Percentiles rank a stretch among this genome's conserved stretches.
Evolutionary conservation across 2,797 vertebrate species (phyloP).

Genomic region (Malacoraja senta): DNA sequence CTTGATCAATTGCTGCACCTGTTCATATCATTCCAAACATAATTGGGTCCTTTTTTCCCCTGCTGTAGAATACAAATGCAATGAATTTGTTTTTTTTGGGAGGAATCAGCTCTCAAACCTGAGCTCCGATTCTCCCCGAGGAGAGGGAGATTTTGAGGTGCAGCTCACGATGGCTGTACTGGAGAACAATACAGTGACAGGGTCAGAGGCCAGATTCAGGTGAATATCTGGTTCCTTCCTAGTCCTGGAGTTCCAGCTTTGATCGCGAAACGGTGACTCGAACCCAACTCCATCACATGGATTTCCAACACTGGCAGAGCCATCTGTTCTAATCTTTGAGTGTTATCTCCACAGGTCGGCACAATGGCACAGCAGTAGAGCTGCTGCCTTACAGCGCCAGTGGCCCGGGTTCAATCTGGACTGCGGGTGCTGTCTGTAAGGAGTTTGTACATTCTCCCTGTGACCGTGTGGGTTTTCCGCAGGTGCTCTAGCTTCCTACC

Average conservation of each 20-base stretch:
- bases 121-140: not conserved
- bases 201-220: not conserved
- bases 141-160: not conserved
- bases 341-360: not conserved
- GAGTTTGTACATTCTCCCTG: too few species aligned
- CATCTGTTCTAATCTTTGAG: not conserved
- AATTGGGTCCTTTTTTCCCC: not conserved
- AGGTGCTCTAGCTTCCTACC: too few species aligned
- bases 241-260: not conserved
- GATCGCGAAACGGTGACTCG: not conserved
- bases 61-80: not conserved
- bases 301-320: not conserved
- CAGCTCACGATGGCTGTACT: not conserved
- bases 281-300: not conserved
- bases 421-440: too few species aligned
- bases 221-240: not conserved
- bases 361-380: too few species aligned
- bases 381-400: too few species aligned
- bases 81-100: not conserved
- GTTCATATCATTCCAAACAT: not conserved
- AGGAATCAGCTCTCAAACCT: not conserved
- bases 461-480: too few species aligned
- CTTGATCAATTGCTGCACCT: not conserved
- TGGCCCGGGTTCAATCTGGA: too few species aligned
- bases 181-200: too few species aligned